Evolutionary conservation across 2,113 vertebrate species (phyloP).

Genomic region (Todiramphus saurophagus): DNA sequence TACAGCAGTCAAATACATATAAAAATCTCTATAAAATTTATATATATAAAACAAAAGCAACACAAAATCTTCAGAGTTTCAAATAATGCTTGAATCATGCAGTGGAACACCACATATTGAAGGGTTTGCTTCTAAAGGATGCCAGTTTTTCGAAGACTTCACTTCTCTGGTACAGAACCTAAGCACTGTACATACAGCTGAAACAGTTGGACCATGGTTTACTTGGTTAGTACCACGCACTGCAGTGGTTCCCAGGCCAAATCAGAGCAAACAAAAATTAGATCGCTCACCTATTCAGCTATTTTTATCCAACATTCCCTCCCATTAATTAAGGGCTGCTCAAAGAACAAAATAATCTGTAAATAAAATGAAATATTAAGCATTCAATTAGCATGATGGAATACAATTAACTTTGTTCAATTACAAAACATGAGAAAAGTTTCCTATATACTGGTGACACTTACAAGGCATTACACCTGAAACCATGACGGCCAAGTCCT

Average conservation of each 20-base stretch:
- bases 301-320: not conserved
- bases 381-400: not conserved
- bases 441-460: not conserved
- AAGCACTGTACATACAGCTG: rapidly evolving
- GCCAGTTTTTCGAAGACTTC: not conserved
- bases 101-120: not conserved
- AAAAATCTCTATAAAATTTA: not conserved
- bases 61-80: not conserved
- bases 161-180: not conserved
- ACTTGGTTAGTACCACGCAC: not conserved
- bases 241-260: not conserved
- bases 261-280: not conserved
- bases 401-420: not conserved
- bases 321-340: not conserved
- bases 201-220: not conserved
- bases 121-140: not conserved
- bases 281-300: not conserved
- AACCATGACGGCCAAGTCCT: not conserved
- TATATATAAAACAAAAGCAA: not conserved
- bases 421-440: not conserved
- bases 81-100: not conserved
- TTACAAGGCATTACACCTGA: not conserved
- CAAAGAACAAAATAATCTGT: not conserved
- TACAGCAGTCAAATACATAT: not conserved
- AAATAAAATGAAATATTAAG: not conserved